Evolutionary conservation across 2,797 vertebrate species (phyloP).

Genomic region (Myotis planiceps): DNA sequence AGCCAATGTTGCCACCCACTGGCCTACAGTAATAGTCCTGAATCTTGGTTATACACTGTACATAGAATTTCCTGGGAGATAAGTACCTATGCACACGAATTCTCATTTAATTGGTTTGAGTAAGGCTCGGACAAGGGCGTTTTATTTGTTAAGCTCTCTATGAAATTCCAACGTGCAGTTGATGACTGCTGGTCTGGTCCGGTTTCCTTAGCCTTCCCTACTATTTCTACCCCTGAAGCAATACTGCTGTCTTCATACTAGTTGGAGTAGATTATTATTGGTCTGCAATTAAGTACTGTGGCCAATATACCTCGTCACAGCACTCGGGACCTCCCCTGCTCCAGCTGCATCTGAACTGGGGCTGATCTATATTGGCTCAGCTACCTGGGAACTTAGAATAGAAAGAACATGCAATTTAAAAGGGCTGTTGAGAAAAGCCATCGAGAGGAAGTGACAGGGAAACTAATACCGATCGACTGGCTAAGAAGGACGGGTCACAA

Average conservation of each 20-base stretch:
- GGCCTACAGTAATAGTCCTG: background rate
- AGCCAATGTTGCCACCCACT: background rate
- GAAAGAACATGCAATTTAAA: slow-evolving; percentile 43
- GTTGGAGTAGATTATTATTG: background rate
- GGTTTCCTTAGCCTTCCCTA: background rate
- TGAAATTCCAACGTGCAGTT: background rate
- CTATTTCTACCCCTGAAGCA: background rate
- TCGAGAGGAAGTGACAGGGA: slow-evolving; percentile 7
- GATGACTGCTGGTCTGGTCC: background rate
- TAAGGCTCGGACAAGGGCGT: background rate
- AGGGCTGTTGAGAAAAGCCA: slow-evolving; percentile 20
- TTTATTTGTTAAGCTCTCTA: background rate
- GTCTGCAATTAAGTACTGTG: background rate
- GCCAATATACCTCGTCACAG: background rate
- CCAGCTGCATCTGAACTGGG: background rate
- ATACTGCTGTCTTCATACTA: background rate
- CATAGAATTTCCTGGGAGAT: background rate
- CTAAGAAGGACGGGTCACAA: background rate
- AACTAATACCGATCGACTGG: slow-evolving; percentile 52
- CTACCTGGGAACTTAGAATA: background rate
- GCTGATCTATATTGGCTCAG: background rate
- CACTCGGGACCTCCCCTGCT: background rate
- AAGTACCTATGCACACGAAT: background rate
- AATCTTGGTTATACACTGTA: background rate
- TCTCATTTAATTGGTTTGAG: background rate